A percentile compares a stretch with the other conserved stretches of the same genome.
Conservation (phyloP, 2,113 vertebrate species). For the Plecturocebus donacophilus region DNA sequence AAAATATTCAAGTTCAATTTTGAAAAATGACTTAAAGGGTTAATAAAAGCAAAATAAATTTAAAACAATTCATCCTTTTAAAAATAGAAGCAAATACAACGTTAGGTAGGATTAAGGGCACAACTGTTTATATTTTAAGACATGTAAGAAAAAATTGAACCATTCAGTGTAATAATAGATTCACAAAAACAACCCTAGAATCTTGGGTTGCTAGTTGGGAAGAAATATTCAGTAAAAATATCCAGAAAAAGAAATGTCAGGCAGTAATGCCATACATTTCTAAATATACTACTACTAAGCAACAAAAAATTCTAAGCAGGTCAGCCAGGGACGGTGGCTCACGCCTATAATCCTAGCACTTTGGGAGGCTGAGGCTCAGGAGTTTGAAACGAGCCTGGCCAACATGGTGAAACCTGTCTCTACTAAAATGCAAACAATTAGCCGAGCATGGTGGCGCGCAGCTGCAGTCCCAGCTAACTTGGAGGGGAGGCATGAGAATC, state of each 20-base stretch:
- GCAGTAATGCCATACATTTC: not conserved
- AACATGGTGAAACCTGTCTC: too few species aligned
- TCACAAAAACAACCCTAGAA: not conserved
- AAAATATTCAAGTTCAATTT: constrained; percentile 14
- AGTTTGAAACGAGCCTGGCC: too few species aligned
- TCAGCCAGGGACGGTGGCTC: too few species aligned
- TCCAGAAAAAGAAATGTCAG: not conserved
- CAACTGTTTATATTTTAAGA: not conserved
- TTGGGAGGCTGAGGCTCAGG: too few species aligned
- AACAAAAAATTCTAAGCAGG: not conserved
- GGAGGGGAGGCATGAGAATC: too few species aligned
- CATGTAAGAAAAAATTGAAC: not conserved
- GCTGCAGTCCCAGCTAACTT: too few species aligned
- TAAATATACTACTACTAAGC: not conserved
- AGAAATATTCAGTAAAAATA: not conserved
- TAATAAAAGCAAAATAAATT: not conserved
- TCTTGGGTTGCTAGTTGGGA: not conserved
- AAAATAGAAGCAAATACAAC: constrained; percentile 13
- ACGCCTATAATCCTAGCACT: too few species aligned
- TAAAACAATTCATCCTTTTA: not conserved
- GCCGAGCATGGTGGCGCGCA: too few species aligned
- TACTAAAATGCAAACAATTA: too few species aligned
- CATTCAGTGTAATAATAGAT: not conserved
- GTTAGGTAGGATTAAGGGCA: not conserved
- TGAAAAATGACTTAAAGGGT: not conserved